Evolutionary conservation across 2,888 invertebrate species (phyloP).

Genomic region (Ectemnius lituratus): DNA sequence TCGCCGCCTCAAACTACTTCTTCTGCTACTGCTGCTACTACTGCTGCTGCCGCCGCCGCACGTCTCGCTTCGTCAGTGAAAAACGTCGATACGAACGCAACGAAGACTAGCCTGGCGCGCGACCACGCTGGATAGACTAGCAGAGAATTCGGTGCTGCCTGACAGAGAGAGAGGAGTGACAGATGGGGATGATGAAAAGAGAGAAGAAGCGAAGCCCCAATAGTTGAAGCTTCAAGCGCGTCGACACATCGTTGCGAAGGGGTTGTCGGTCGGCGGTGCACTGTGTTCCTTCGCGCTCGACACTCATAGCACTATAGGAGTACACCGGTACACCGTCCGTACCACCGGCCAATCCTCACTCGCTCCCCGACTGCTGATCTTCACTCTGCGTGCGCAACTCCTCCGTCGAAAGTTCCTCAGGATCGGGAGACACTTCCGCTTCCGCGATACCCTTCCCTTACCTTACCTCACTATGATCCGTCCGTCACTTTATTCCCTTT

Average conservation of each 20-base stretch:
- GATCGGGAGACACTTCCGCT: conserved; percentile 36
- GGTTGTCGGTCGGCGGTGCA: conserved; percentile 58
- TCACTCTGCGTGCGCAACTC: conserved; percentile 5
- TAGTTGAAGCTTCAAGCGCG: conserved; percentile 23
- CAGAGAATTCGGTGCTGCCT: too few relatives aligned
- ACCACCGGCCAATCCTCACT: conserved; percentile 5
- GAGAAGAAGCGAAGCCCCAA: conserved; percentile 5
- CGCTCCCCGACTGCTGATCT: too few relatives aligned
- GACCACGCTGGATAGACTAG: not conserved
- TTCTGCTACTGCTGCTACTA: not conserved
- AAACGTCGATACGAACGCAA: not conserved
- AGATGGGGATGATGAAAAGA: conserved; percentile 7
- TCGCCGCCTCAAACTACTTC: not conserved
- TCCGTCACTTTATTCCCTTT: too few relatives aligned
- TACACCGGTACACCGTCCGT: not conserved
- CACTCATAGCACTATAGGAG: conserved; percentile 13
- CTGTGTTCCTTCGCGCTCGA: conserved; percentile 46
- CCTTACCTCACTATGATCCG: too few relatives aligned
- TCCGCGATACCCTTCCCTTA: conserved; percentile 29
- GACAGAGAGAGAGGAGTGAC: not conserved
- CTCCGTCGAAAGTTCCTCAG: conserved; percentile 28
- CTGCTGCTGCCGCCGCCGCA: not conserved
- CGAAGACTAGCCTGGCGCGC: not conserved
- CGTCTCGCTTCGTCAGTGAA: not conserved
- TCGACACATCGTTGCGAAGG: conserved; percentile 40